Base-by-base conservation (phyloP, 2,888 invertebrate species). In the Heterodera filipjevi region DNA sequence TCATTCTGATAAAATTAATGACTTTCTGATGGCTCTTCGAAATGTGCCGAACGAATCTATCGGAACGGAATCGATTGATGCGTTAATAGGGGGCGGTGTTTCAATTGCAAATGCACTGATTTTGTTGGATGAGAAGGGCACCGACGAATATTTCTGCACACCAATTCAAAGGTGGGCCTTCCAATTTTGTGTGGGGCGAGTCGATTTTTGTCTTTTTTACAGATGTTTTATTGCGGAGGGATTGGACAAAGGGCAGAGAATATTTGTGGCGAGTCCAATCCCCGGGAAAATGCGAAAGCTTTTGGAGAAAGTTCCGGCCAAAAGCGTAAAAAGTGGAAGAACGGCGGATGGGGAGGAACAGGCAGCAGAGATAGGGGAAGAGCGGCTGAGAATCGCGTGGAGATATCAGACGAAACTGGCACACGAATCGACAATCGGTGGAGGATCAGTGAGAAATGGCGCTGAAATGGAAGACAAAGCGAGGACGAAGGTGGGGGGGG, bases 111-210 rank as follows among this genome's bases (percentile, higher is more conserved):
- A 68, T 68, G 32, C 68, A 19, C 2, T 68, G 33, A 68, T 68
- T 33, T 68, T 68, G 68, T 22, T 68, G 68, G 68, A 68, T 32
- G 68, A 68, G 35, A 68, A 68, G 32, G 35, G 35, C 32, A 68
- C 68, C 35, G 32, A 32, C 16, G 68, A 33, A 14, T 35, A 68
- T 68, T 68, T 35, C 27, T 68, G 68, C 33, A 35, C 22, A 5
- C 68, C 68, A 33, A 68, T 68, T 33, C 68, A 68, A 33, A 32
- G 68, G 68, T 68, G 39, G 39, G 39, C 1, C 39, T 39, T 39
- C 32, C 66, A 66, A 32, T 66, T 66, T 12, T n/a, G n/a, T n/a
- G n/a, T n/a, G n/a, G n/a, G 14, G 14, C 27, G 8, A 3, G 19
- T 19, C 32, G 22, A 27, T 19, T 66, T 66, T 32, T 10, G 27